Evolutionary conservation across 2,888 invertebrate species (phyloP), one percentile per base, ranked within the genome.

Genomic region (Bembecia ichneumoniformis): DNA sequence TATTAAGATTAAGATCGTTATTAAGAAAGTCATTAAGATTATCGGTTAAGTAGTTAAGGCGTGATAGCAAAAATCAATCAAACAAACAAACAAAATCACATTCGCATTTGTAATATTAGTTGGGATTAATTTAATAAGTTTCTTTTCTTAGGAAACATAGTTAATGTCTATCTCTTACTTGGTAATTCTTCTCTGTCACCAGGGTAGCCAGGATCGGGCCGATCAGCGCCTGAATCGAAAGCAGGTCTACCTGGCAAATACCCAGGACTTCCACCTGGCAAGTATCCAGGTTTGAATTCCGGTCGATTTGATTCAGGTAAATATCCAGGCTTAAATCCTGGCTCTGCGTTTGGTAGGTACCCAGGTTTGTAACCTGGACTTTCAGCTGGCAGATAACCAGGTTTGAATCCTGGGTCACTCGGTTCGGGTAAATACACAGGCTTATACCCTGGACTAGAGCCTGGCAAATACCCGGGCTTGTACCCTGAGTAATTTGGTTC

Each of bases 101-200:
- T 28, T 28, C 20, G 1, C 20, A 28, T 28, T 28, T 28, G 9
- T 28, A 28, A 28, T 28, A 28, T 28, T 28, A 28, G 2, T 28
- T 28, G 9, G n/a, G 28, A 17, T 17, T 17, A 17, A 17, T 17
- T 17, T 17, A 17, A 17, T 4, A 17, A 17, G 3, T 28, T n/a
- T 28, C 7, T 7, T 28, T 28, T 28, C 28, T 28, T 28, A 28
- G 28, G 5, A 9, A 5, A 28, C 28, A 28, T 7, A 28, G 1
- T 28, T 28, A 28, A 28, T 28, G 9, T 28, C 7, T 7, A 28
- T 16, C 11, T 73, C 78, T 74, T 62, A 80, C 81, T 66, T 36
- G 71, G 62, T 48, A 16, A 13, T 15, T 66, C 72, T 48, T 68
- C 71, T 53, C 71, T 70, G 48, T 77, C 75, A 17, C 66, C 66